Percentiles rank a stretch among this genome's conserved stretches.
Conservation (phyloP, 2,888 invertebrate species). For the Oligia strigilis region DNA sequence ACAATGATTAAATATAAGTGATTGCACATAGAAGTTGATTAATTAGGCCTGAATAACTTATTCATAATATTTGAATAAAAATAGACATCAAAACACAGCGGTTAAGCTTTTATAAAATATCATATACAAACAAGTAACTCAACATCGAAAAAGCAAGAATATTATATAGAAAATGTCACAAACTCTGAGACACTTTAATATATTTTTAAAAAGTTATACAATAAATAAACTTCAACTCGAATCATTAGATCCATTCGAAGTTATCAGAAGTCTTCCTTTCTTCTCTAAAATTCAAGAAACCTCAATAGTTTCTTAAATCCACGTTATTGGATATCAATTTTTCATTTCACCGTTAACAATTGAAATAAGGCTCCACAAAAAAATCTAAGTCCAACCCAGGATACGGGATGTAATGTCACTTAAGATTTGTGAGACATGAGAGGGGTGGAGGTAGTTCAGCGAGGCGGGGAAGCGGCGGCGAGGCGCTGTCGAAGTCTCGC, state of each 20-base stretch:
- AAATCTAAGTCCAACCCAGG: conserved; percentile 44
- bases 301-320: conserved; percentile 5
- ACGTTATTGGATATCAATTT: conserved; percentile 2
- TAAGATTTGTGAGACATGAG: conserved; percentile 56
- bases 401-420: conserved; percentile 34
- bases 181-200: conserved; percentile 11
- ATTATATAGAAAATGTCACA: conserved; percentile 39
- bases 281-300: conserved; percentile 21
- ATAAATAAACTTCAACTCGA: conserved; percentile 25
- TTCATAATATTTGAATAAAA: conserved; percentile 47
- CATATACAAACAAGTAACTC: conserved; percentile 39
- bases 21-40: conserved; percentile 39
- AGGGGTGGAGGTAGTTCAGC: conserved; percentile 60
- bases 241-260: conserved; percentile 25
- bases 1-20: conserved; percentile 10
- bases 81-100: conserved; percentile 52
- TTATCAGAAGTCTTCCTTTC: conserved; percentile 8
- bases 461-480: conserved; percentile 88
- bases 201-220: conserved; percentile 40
- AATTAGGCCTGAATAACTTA: conserved; percentile 57
- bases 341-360: conserved; percentile 4
- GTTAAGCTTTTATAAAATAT: conserved; percentile 46
- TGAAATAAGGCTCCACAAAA: conserved; percentile 42
- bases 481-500: conserved; percentile 93
- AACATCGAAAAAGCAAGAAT: conserved; percentile 50